Base-by-base conservation (phyloP, 2,113 vertebrate genomes). In the Meles meles region DNA sequence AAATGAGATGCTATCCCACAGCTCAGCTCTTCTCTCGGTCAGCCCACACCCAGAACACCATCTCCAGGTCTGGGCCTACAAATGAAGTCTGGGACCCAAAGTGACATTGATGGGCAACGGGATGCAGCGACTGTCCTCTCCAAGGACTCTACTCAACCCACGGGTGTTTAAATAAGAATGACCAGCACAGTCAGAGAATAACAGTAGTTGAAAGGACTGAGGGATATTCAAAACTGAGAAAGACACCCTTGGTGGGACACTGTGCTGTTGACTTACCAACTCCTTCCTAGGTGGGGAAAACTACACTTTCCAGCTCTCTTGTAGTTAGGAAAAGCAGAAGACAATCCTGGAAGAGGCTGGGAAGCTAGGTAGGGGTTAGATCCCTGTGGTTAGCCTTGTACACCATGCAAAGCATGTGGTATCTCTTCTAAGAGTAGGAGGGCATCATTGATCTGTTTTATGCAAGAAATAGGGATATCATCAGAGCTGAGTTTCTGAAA, bases 321-420 rank as follows among this genome's bases (percentile, higher is more conserved):
- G 29, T 11, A 25, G 37, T 18, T 7, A 57, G 79, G 18, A 42
- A 55, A 9, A 18, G 3, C 37, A 25, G 72, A 47, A 42, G 42
- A 34, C 1, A 11, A 31, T 7, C 4, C 44, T 2, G 5, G 69
- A 69, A 61, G 39, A 34, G 20, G 21, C 15, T 14, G 13, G 59
- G 20, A n/a, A 29, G 27, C 49, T 23, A 29, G 55, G 72, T 25
- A 11, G 37, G 39, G 20, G 5, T 74, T 77, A 13, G 52, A 4
- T 57, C 57, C 55, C 18, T 2, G 7, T 1, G 9, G 25, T 5
- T 6, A 42, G 63, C 11, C 52, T 52, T 11, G 2, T 0, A 2
- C 14, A 37, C 18, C n/a, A 1, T 5, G 4, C 21, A 25, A 29
- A 25, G 57, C 11, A 47, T 7, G 44, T 27, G 42, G 1, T 27